phyloP scores from a whole-genome alignment of 2,888 invertebrate genomes.

The Andrena bicolor region DNA sequence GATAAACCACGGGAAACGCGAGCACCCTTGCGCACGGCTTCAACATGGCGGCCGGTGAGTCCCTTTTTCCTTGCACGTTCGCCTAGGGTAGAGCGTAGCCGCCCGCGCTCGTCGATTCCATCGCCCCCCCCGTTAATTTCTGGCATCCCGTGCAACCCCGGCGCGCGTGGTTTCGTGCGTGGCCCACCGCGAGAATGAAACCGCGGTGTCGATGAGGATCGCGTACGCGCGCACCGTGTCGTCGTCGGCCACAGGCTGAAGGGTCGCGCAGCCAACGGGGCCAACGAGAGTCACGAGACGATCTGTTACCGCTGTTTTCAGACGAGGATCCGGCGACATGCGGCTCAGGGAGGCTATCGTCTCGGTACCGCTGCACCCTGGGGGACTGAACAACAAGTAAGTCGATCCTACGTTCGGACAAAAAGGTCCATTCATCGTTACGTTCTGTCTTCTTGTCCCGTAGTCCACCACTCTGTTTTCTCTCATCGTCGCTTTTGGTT shows the following conservation, averaged over 20 bases:
- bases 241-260: neutral
- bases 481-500: conserved; percentile 31
- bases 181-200: conserved; percentile 16
- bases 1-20: conserved; percentile 82
- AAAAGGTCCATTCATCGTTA: conserved; percentile 7
- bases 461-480: neutral
- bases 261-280: neutral
- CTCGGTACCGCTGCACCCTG: conserved; percentile 77
- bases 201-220: conserved; percentile 30
- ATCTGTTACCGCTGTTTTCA: conserved; percentile 47
- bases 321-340: conserved; percentile 76
- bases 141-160: neutral
- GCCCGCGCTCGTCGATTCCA: conserved; percentile 49
- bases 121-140: neutral
- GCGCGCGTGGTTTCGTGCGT: neutral
- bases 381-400: conserved; percentile 82
- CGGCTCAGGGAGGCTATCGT: conserved; percentile 81
- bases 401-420: conserved; percentile 29
- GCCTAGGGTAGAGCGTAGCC: conserved; percentile 26
- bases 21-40: conserved; percentile 81
- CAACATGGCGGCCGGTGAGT: conserved; percentile 82
- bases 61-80: conserved; percentile 64
- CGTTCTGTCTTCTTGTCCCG: neutral
- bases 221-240: neutral
- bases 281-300: conserved; percentile 7